Base-by-base conservation (phyloP, 2,888 invertebrate genomes). In the Atherix ibis region DNA sequence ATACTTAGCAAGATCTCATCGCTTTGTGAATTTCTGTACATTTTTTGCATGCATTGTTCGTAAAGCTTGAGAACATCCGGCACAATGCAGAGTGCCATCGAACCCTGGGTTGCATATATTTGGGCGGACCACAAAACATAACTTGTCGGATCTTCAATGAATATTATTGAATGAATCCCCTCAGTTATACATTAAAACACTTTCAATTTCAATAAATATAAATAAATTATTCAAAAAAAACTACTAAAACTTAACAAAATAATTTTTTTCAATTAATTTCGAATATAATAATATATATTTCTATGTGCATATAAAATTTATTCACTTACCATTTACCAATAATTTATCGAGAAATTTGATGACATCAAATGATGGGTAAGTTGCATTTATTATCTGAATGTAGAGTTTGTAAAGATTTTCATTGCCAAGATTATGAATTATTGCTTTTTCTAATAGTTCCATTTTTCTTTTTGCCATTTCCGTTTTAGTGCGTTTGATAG, bases 21-120 rank as follows among this genome's bases (percentile, higher is more conserved):
- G 22, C 43, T 31, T 13, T 49, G 49, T 5, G 31, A 42, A 44
- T 40, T 45, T 35, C 19, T 48, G 32, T 57, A 52, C 55, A 63
- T 57, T 27, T 54, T 56, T 13, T 53, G 54, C 54, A 63, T 58
- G 35, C 60, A 56, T 24, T 52, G 43, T 37, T 54, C 63, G 45
- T 73, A 75, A n/a, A 73, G 56, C 37, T 62, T 54, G 26, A 73
- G 47, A 2, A 76, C 70, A 42, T 63, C 63, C 2, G 70, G 66
- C 1, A 70, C 66, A 34, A 66, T 68, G 46, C 73, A 75, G 37
- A 72, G 65, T 0, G 73, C 70, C 65, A 75, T 70, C 0, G 74
- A 73, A 6, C 58, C 55, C 39, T 61, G 60, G 0, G 56, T 56
- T 18, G 53, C 50, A 42, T 56, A 47, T 19, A 61, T 59, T 35